Evolutionary conservation across 1,140 invertebrate genomes (phyloP), one percentile per base, ranked within the genome.

Genomic region (Scaptomyza pallida): DNA sequence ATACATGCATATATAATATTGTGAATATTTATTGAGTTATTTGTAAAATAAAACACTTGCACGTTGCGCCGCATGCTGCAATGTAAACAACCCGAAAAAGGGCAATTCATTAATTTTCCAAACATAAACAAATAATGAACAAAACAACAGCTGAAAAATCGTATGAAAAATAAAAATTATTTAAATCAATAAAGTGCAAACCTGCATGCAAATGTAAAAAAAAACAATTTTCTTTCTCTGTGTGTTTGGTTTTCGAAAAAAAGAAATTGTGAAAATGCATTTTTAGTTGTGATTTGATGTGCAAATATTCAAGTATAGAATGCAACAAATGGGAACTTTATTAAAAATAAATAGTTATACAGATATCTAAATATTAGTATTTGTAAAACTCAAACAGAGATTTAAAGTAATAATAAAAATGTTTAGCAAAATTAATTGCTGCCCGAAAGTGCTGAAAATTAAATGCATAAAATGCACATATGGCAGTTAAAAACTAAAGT

Each of bases 401-500:
- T 5, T 26, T 26, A 26, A 5, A 5, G 5, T 26, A 26, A 30
- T 1, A 9, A 30, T 30, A 30, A 5, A 30, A 30, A 9, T 30
- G 8, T 30, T 30, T 26, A 23, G 23, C 9, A n/a, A 35, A 35
- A 0, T 33, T 26, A 35, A 10, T 64, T 44, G 12, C 23, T 52
- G 68, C 44, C 55, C 37, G 50, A 63, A 65, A 26, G 21, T 19
- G 15, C 3, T 43, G 16, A 41, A 80, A 83, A 41, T 76, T 47
- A 56, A 70, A 50, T 60, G 37, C 43, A 13, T 35, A 50, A 64
- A 75, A 60, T 62, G 16, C 19, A 40, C 19, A 40, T 21, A 37
- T 35, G 37, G 37, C 54, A 63, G 37, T 71, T 50, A 43, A 72
- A 81, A 78, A 62, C n/a, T 52, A 72, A 78, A 62, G 52, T 62